A percentile compares a stretch with the other conserved stretches of the same genome.
phyloP scores from a whole-genome alignment of 2,888 invertebrate species.

The Arge pagana region DNA sequence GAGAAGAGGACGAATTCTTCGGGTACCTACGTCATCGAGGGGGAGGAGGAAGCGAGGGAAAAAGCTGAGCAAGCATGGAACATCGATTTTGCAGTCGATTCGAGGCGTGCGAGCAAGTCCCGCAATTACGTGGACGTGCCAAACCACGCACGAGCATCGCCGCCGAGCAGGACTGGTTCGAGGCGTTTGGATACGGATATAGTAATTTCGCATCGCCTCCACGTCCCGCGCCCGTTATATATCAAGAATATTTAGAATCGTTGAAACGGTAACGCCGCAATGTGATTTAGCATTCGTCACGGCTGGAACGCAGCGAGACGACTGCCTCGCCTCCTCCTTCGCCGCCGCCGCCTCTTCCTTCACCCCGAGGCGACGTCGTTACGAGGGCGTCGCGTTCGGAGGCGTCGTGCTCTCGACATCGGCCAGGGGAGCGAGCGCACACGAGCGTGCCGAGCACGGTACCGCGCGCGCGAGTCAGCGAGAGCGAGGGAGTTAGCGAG shows the following conservation, averaged over 20 bases:
- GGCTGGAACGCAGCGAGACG: constrained; percentile 28
- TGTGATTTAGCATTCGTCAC: constrained; percentile 19
- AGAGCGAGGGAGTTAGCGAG: no score
- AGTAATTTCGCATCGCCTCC: no score
- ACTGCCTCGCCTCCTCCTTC: constrained; percentile 49
- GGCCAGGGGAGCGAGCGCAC: no score
- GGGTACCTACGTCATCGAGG: constrained; percentile 22
- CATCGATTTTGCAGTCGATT: constrained; percentile 32
- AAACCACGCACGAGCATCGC: neutral
- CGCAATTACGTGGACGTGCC: neutral
- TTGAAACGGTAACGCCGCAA: constrained; percentile 3
- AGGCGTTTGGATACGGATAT: no score
- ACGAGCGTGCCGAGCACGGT: no score
- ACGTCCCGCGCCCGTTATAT: no score
- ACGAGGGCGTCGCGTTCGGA: constrained; percentile 54
- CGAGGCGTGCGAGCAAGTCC: constrained; percentile 3
- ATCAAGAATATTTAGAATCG: no score
- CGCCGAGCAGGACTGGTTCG: no score
- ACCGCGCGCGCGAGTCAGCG: no score
- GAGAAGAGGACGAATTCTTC: constrained; percentile 27
- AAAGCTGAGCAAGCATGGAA: constrained; percentile 24
- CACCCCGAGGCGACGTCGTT: constrained; percentile 54
- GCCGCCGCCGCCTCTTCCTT: no score
- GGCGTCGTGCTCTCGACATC: no score
- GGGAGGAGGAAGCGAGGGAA: neutral